Percentiles rank a stretch among this genome's conserved stretches.
phyloP scores from a whole-genome alignment of 1,140 invertebrate species.

The Bombus consobrinus region DNA sequence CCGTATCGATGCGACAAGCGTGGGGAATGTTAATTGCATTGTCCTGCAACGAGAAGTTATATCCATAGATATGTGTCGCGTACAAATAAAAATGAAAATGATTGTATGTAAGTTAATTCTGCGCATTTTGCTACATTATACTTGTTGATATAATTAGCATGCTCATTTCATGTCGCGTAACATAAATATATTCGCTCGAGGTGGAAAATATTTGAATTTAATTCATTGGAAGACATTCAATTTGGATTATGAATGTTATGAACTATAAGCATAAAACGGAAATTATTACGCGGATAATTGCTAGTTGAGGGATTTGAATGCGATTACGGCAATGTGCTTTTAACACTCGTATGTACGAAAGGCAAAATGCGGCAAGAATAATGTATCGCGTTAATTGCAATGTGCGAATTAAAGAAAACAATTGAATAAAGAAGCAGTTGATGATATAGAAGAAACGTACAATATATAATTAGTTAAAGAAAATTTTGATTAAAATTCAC shows the following conservation, averaged over 20 bases:
- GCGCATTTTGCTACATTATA: neutral
- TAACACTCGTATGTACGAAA: neutral
- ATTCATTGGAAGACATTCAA: neutral
- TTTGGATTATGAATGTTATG: too few species aligned
- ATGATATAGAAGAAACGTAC: too few species aligned
- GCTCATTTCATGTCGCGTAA: neutral
- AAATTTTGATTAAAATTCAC: neutral
- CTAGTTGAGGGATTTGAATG: neutral
- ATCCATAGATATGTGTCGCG: too few species aligned
- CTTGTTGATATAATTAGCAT: neutral
- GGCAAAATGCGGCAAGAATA: too few species aligned
- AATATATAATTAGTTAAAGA: neutral
- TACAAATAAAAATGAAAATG: neutral
- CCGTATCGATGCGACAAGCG: neutral
- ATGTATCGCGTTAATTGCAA: neutral
- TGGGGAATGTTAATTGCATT: slow-evolving; percentile 1
- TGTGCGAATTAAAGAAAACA: neutral
- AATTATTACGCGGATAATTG: neutral
- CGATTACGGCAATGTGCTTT: neutral
- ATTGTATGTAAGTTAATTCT: neutral
- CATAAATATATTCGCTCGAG: neutral
- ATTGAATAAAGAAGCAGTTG: neutral
- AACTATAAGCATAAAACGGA: neutral
- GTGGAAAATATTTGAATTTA: neutral
- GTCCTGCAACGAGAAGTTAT: neutral